Base-by-base conservation (phyloP, 2,797 vertebrate species). In the Artibeus lituratus region DNA sequence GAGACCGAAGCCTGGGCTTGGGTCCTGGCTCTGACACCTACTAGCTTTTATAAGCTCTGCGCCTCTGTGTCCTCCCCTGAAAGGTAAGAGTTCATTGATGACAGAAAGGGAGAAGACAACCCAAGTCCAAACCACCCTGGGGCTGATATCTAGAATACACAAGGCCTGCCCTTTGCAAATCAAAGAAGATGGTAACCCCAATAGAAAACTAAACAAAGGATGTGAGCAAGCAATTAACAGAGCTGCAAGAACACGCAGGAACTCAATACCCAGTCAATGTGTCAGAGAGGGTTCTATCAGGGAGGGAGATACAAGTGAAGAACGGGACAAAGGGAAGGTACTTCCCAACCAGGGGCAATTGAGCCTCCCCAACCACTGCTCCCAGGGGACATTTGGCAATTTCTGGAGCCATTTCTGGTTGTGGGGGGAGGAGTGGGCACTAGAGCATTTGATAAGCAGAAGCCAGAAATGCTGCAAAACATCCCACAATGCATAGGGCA, bases 11-110 rank as follows among this genome's bases (percentile, higher is more conserved):
- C 19, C 74, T n/a, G 77, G 39, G 19, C 49, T 70, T 0, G 0
- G 10, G 78, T 78, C 29, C 78, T 69, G 62, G 26, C 85, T 92
- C 53, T 0, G 2, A 37, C 32, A 4, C 69, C 32, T 39, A 9
- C 35, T 5, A 47, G 22, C n/a, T 3, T 3, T 2, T 11, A 0
- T 12, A 29, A 42, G 14, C 39, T 59, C 69, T 10, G 18, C 2
- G n/a, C 90, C 35, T 73, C 39, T 4, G 26, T 14, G 57, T 74
- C 70, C 62, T 74, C 47, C 80, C 24, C 62, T 53, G 7, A 42
- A 37, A 59, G 18, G 53, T 12, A 8, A n/a, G 39, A 87, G 44
- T 49, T 42, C 32, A 77, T 7, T 2, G 24, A 22, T 5, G 51
- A 62, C 12, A 32, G 77, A 85, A 59, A 47, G 18, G 42, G 42